These are phyloP conservation scores for Meteorus colon DNA, from an alignment of 2,888 invertebrate species.

Conservation along the genomic window DNA sequence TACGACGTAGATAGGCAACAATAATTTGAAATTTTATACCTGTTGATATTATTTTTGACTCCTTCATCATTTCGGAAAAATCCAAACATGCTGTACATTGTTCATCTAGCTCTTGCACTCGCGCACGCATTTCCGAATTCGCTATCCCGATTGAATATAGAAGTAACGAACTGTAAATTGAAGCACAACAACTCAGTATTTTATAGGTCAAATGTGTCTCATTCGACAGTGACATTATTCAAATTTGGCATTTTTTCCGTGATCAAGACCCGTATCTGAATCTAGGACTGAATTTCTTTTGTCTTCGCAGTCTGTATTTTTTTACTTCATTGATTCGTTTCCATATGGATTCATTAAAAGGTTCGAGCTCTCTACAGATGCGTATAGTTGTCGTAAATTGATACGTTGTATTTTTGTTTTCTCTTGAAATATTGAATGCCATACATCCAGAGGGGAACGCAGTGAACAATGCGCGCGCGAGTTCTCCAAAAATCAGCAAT, in stretches of 20 bases:
- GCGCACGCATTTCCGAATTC: neutral
- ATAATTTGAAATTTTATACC: constrained; percentile 54
- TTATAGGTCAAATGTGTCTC: neutral
- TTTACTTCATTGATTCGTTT: neutral
- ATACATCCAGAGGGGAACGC: neutral
- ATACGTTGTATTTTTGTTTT: neutral
- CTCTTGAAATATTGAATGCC: neutral
- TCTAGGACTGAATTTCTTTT: neutral
- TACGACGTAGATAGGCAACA: constrained; percentile 69
- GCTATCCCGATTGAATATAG: constrained; percentile 28
- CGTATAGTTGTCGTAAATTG: neutral
- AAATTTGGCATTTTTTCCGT: neutral
- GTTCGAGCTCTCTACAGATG: neutral
- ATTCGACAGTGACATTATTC: neutral
- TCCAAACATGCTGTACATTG: neutral
- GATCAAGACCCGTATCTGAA: neutral
- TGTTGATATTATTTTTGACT: constrained; percentile 21
- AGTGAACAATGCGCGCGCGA: constrained; percentile 11
- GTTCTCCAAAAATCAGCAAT: constrained; percentile 3
- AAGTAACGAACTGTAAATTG: constrained; percentile 59
- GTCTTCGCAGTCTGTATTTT: too few relatives aligned
- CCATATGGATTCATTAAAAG: neutral
- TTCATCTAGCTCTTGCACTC: constrained; percentile 36
- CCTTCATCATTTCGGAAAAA: constrained; percentile 28
- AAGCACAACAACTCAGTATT: constrained; percentile 29